These are phyloP conservation scores for Agrotis puta DNA, from an alignment of 2,888 invertebrate genomes.

Conservation along the genomic window DNA sequence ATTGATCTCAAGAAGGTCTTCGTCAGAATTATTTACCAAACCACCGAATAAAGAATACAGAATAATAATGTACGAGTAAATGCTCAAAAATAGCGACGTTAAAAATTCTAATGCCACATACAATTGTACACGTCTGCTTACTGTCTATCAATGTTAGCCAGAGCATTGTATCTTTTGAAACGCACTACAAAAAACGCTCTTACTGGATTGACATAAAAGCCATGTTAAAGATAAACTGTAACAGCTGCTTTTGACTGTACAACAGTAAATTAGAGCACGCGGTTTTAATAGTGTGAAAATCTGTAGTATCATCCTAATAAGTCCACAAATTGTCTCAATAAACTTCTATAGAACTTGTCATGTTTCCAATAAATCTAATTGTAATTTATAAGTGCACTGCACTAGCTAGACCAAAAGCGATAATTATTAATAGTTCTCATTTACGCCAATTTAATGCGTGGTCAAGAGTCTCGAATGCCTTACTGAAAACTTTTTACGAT, in stretches of 20 bases:
- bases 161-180: not conserved
- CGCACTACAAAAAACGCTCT: not conserved
- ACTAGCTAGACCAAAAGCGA: conserved; percentile 34
- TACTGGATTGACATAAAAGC: not conserved
- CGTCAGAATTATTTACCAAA: not conserved
- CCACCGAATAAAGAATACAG: not conserved
- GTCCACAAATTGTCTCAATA: conserved; percentile 37
- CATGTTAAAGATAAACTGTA: not conserved
- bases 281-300: conserved; percentile 15
- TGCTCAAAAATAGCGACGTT: not conserved
- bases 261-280: conserved; percentile 17
- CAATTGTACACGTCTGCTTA: conserved; percentile 11
- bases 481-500: conserved; percentile 48
- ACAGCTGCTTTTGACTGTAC: not conserved
- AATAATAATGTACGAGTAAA: conserved; percentile 1
- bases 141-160: not conserved
- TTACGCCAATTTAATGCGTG: conserved; percentile 45
- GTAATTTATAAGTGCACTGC: conserved; percentile 53
- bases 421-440: conserved; percentile 41
- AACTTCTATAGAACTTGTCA: conserved; percentile 46
- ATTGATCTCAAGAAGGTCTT: not conserved
- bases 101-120: conserved; percentile 2
- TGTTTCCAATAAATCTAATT: conserved; percentile 56
- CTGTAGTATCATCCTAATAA: conserved; percentile 30
- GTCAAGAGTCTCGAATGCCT: conserved; percentile 29